Evolutionary conservation across 2,888 invertebrate genomes (phyloP), one percentile per base, ranked within the genome.

Genomic region (Syritta pipiens): DNA sequence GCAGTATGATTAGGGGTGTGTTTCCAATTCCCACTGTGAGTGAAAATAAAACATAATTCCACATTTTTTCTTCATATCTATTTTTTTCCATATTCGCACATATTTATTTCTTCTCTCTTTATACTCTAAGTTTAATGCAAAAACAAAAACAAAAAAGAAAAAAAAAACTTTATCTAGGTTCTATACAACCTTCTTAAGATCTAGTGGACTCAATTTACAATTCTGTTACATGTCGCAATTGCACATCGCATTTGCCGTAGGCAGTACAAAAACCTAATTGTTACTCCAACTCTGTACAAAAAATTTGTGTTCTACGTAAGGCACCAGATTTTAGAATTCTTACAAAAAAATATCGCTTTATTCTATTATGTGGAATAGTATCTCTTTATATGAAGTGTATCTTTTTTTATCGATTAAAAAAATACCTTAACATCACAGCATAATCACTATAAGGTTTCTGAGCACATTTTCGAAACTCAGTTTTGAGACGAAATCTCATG

Each of bases 351-450:
- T 26, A 10, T n/a, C n/a, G n/a, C n/a, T n/a, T n/a, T 20, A 49
- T 6, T 24, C 4, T 20, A 46, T 32, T 49, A 12, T 35, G 10
- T 3, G 20, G 7, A 9, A 7, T 20, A 35, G 9, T 14, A n/a
- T 9, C 28, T 57, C 20, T 28, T 14, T 55, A 48, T 9, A 4
- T 42, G 9, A 40, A 48, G 3, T 9, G 24, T 12, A 53, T 22
- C 3, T 22, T 35, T 57, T 49, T 6, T 57, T 9, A 0, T 32
- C 37, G 49, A 7, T 63, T 17, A 37, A 37, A 55, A 67, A 77
- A 72, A 77, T 79, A 79, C 79, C 67, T 67, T 79, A 74, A 57
- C 55, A 79, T 79, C 79, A 79, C 79, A 79, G 79, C 37, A 51
- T 68, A 74, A 79, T 79, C 79, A 79, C 79, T 79, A 49, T 62